A percentile compares a stretch with the other conserved stretches of the same genome.
Evolutionary conservation across 2,113 vertebrate genomes (phyloP).

Genomic region (Forbesichthys papilliferus): DNA sequence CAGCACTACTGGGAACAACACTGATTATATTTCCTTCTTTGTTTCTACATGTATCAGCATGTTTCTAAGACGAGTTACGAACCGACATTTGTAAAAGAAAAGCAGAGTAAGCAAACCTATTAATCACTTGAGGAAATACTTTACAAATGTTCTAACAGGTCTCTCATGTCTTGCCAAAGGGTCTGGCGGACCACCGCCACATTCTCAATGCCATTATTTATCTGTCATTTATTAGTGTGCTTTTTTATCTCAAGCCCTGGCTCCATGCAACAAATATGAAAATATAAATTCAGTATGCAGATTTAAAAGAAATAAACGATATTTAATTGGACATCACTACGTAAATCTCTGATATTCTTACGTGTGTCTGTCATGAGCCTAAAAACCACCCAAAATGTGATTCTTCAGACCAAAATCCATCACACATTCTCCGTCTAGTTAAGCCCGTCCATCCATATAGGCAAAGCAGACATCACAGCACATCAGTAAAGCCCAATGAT

Average conservation of each 20-base stretch:
- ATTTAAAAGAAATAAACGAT: not conserved
- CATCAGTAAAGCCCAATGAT: constrained; percentile 30
- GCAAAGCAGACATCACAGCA: not conserved
- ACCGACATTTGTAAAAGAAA: constrained; percentile 44
- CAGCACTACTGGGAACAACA: constrained; percentile 16
- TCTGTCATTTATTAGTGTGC: not conserved
- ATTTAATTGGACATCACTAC: not conserved
- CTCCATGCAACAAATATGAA: not conserved
- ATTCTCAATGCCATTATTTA: constrained; percentile 18
- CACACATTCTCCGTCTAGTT: too few species aligned
- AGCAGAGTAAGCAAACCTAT: constrained; percentile 44
- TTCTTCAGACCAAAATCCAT: too few species aligned
- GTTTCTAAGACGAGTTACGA: constrained; percentile 15
- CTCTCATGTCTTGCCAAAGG: constrained; percentile 50
- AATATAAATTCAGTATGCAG: not conserved
- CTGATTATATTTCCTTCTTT: constrained; percentile 22
- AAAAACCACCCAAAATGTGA: not conserved
- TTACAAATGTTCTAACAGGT: constrained; percentile 36
- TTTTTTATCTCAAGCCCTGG: constrained; percentile 18
- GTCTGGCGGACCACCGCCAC: not conserved
- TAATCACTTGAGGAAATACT: constrained; percentile 41
- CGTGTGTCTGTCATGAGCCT: constrained; percentile 15
- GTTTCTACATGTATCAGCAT: constrained; percentile 31
- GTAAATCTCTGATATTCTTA: not conserved
- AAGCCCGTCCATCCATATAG: too few species aligned